Base-by-base conservation (phyloP, 2,797 vertebrate species). In the Sandelia bainsii region DNA sequence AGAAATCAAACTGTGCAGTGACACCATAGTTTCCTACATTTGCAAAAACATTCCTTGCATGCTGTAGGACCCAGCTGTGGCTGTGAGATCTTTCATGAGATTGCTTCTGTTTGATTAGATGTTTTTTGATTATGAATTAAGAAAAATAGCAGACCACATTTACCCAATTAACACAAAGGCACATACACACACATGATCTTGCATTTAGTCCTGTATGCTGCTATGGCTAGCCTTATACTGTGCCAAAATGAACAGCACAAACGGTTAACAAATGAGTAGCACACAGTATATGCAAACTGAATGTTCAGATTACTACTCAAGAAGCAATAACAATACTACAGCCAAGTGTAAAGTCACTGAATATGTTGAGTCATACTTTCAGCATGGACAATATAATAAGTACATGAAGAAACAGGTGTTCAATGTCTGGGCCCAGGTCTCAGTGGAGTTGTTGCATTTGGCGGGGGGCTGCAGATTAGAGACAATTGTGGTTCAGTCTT, bases 321-420 rank as follows among this genome's bases (percentile, higher is more conserved):
- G 37, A 39, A 34, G 10, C 10, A 34, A 34, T 3, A 68, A 53
- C 3, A 56, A 42, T 19, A 46, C 27, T 14, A 17, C 1, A 17
- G 42, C 6, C 51, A 66, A 44, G 19, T 34, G 25, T 27, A 29
- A 39, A 77, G 53, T 62, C 40, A 75, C 61, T 5, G n/a, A 58
- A 60, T 64, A 23, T 22, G 37, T 25, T 52, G 39, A 56, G 20
- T 37, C n/a, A 19, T 51, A 52, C 34, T 59, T 67, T 62, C 51
- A 57, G 60, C 29, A 39, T 5, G 72, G 73, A 85, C 66, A 62
- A 66, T 72, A 71, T 72, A 66, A 81, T 69, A 59, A 77, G 64
- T 67, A 63, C 49, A 54, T 63, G 32, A 49, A 51, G 42, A 62
- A 64, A 85, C 79, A 89, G 80, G 80, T 84, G 81, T 54, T 66